Evolutionary conservation across 2,797 vertebrate species (phyloP).

Genomic region (Anableps anableps): DNA sequence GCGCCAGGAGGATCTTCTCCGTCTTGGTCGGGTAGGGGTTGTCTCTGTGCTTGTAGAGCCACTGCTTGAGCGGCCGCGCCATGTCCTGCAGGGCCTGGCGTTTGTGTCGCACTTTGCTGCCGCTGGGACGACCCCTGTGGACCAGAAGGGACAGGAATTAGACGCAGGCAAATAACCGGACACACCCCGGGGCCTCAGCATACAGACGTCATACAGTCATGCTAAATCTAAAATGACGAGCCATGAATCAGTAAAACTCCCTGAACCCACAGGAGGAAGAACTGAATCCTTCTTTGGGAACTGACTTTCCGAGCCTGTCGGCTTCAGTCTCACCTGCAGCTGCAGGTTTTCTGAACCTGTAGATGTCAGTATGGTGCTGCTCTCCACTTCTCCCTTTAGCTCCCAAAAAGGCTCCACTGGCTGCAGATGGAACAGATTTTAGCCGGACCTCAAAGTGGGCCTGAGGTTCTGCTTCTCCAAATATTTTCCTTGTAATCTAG

Average conservation of each 20-base stretch:
- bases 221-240: too few species aligned
- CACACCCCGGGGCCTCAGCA: neutral
- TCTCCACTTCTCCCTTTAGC: conserved; percentile 66
- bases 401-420: conserved; percentile 54
- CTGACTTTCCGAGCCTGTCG: too few species aligned
- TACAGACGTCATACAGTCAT: conserved; percentile 30
- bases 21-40: conserved; percentile 99
- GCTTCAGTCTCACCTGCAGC: neutral
- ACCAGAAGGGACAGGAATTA: neutral
- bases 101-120: conserved; percentile 93
- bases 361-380: conserved; percentile 83
- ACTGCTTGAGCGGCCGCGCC: conserved; percentile 97
- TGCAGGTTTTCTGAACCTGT: conserved; percentile 70
- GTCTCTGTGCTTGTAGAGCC: conserved; percentile 98
- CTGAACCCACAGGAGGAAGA: neutral
- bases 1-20: conserved; percentile 96
- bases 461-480: conserved; percentile 80
- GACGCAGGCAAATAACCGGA: too few species aligned
- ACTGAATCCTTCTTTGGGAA: neutral
- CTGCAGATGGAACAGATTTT: conserved; percentile 79
- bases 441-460: conserved; percentile 74
- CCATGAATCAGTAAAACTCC: neutral
- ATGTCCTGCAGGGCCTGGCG: conserved; percentile 98
- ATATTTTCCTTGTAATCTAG: conserved; percentile 84
- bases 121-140: conserved; percentile 87